phyloP scores from a whole-genome alignment of 1,140 invertebrate species.

The Varroa destructor region DNA sequence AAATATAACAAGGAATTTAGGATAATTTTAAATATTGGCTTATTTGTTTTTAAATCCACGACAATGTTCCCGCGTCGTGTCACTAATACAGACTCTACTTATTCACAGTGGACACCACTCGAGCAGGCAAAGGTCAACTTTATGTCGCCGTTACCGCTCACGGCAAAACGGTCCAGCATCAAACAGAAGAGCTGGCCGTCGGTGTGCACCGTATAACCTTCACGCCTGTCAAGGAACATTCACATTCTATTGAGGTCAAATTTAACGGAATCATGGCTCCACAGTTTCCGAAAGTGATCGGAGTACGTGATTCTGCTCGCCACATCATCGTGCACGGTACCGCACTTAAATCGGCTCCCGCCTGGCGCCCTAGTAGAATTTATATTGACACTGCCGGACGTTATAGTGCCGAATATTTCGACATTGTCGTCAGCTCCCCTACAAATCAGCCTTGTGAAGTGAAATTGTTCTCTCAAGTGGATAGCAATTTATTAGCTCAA shows the following conservation, averaged over 20 bases:
- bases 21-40: no score
- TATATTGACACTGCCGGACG: conserved; percentile 72
- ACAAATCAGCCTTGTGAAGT: conserved; percentile 73
- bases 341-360: conserved; percentile 67
- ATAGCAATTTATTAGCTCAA: conserved; percentile 78
- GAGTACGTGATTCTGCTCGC: conserved; percentile 49
- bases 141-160: conserved; percentile 61
- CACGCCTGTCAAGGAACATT: conserved; percentile 61
- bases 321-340: conserved; percentile 59
- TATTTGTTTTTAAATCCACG: no score
- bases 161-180: conserved; percentile 60
- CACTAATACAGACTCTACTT: conserved; percentile 28
- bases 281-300: conserved; percentile 45
- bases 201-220: conserved; percentile 57
- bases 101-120: conserved; percentile 51
- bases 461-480: conserved; percentile 84
- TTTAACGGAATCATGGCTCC: conserved; percentile 53
- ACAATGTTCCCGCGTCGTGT: no score
- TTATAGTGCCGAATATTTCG: conserved; percentile 65
- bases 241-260: conserved; percentile 62
- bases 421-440: conserved; percentile 56
- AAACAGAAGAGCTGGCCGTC: conserved; percentile 47
- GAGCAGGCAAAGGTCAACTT: conserved; percentile 65
- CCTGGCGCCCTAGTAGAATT: conserved; percentile 65
- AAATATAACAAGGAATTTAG: no score